Percentiles rank a stretch among this genome's conserved stretches.
These are phyloP conservation scores for Sipha maydis DNA, from an alignment of 2,888 invertebrate genomes.

Conservation along the genomic window DNA sequence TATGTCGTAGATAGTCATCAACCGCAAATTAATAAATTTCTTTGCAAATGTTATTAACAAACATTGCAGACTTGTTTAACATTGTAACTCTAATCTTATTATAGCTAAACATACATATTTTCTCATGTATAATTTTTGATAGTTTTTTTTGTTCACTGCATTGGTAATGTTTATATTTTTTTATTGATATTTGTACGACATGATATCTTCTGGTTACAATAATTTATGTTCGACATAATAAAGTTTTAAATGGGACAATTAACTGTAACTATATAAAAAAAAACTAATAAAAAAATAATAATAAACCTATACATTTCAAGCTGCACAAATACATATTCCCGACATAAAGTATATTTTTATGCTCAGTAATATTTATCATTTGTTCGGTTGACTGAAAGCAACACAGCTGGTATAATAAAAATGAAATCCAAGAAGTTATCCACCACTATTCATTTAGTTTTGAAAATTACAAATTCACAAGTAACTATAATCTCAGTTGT, in stretches of 20 bases:
- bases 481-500: not conserved
- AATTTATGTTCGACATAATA: slow-evolving; percentile 1
- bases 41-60: slow-evolving; percentile 1
- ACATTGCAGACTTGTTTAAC: not conserved
- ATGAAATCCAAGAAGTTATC: not conserved
- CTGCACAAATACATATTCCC: not conserved
- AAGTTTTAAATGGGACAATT: not conserved
- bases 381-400: not conserved
- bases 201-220: not conserved
- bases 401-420: not conserved
- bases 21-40: slow-evolving; percentile 16
- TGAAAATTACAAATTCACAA: not conserved
- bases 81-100: slow-evolving; percentile 1
- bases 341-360: not conserved
- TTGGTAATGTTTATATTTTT: slow-evolving; percentile 6
- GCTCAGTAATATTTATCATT: not conserved
- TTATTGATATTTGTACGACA: not conserved
- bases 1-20: not conserved
- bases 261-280: slow-evolving; percentile 1
- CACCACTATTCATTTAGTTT: not conserved
- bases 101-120: not conserved
- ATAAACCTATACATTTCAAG: slow-evolving; percentile 2
- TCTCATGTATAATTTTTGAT: not conserved
- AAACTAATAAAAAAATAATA: too few species aligned
- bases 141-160: not conserved